Base-by-base conservation (phyloP, 2,113 vertebrate genomes). In the Gadus macrocephalus region DNA sequence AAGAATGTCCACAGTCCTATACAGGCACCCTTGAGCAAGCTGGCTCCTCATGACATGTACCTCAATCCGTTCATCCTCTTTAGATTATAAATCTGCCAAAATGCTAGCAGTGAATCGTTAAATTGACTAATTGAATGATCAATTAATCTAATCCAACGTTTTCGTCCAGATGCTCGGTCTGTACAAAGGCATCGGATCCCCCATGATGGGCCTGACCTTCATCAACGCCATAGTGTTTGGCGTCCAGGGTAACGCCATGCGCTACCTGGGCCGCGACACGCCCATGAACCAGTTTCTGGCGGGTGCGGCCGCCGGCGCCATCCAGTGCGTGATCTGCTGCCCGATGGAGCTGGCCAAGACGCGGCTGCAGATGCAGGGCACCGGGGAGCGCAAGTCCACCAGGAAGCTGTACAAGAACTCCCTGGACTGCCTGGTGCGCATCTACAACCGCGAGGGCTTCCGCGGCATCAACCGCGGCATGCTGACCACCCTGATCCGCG, bases 311-410 rank as follows among this genome's bases (percentile, higher is more conserved):
- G 97, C 97, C 0, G 97, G 97, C 0, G 74, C 94, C 72, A 96
- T 99, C 78, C 97, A 99, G 89, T 95, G 93, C 0, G 79, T 97
- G 67, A 93, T 98, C 90, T 98, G 97, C 89, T 99, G 97, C 70
- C 97, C 97, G 27, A 96, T 99, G 96, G 97, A 99, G 77, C 73
- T 99, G 85, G 97, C 96, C 20, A 99, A 99, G 87, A 99, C 97
- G 1, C 94, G 97, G 76, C 94, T 99, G 95, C 97, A 99, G 81
- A 91, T 98, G 85, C 97, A 98, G 82, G 96, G 92, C 7, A 93
- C 93, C 0, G 96, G 97, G 1, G 92, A 95, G 72, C 95, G 94
- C 79, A 94, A 93, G 75, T 88, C 90, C 0, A 91, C 91, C 49
- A 89, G 70, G 0, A 96, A 93, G 87, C 74, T 93, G 81, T 99